Percentiles rank a stretch among this genome's conserved stretches.
These are phyloP conservation scores for Yponomeuta sedellus DNA, from an alignment of 2,888 invertebrate species.

Conservation along the genomic window DNA sequence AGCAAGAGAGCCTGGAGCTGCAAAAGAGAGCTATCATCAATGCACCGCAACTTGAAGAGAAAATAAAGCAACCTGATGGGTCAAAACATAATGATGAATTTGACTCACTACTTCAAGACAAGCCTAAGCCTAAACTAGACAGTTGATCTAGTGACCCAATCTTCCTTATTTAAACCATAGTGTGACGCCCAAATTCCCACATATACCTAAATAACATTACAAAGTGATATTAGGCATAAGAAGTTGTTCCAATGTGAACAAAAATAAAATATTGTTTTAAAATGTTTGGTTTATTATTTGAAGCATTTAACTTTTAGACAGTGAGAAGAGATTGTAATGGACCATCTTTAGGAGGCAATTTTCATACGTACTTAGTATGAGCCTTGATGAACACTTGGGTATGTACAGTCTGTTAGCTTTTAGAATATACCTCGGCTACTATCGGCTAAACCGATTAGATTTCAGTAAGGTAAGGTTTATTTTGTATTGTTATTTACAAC, in stretches of 20 bases:
- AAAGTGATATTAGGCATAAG: background rate
- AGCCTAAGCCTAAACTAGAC: background rate
- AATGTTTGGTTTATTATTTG: background rate
- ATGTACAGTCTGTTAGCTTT: too few relatives aligned
- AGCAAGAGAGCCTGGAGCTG: constrained; percentile 64
- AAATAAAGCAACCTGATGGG: constrained; percentile 34
- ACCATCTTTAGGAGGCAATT: too few relatives aligned
- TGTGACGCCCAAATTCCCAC: background rate
- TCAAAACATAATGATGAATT: background rate
- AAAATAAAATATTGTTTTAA: background rate
- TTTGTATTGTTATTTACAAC: too few relatives aligned
- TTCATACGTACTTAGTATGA: too few relatives aligned
- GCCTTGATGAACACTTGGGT: too few relatives aligned
- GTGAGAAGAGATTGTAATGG: too few relatives aligned
- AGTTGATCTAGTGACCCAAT: background rate
- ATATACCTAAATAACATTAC: background rate
- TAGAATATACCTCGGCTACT: too few relatives aligned
- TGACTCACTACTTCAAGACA: background rate
- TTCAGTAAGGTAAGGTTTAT: too few relatives aligned
- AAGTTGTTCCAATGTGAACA: background rate
- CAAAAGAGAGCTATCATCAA: constrained; percentile 63
- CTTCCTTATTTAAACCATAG: background rate
- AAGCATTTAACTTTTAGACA: too few relatives aligned
- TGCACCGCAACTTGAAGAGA: constrained; percentile 56
- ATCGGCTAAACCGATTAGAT: too few relatives aligned